Evolutionary conservation across 1,140 invertebrate species (phyloP).

Genomic region (Drosophila setifemur): DNA sequence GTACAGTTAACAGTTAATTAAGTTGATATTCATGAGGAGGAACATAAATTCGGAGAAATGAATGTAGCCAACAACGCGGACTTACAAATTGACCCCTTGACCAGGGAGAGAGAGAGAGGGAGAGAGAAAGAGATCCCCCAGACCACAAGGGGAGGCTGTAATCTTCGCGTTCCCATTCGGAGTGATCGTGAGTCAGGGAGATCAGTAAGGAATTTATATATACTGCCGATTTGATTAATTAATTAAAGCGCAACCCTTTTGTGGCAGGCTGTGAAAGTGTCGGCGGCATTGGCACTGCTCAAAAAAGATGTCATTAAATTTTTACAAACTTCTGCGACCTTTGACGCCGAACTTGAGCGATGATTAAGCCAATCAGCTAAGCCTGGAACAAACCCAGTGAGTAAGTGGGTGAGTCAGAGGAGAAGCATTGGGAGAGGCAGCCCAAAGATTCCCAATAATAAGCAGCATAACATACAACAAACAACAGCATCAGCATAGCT

Average conservation of each 20-base stretch:
- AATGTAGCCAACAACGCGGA: constrained; percentile 26
- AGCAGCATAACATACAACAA: constrained; percentile 5
- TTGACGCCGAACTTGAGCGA: constrained; percentile 65
- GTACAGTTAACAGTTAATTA: constrained; percentile 71
- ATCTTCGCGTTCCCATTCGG: constrained; percentile 26
- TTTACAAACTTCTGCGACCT: constrained; percentile 56
- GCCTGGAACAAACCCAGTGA: neutral
- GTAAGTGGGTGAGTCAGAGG: neutral
- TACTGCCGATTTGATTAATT: constrained; percentile 76
- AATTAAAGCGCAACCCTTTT: constrained; percentile 75
- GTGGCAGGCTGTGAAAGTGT: constrained; percentile 50
- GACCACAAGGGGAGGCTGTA: neutral
- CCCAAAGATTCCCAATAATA: constrained; percentile 3
- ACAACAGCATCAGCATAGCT: constrained; percentile 14
- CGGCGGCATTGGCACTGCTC: constrained; percentile 62
- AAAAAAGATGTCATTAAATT: constrained; percentile 54
- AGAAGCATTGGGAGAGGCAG: neutral
- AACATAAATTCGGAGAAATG: constrained; percentile 59
- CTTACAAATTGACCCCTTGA: constrained; percentile 61
- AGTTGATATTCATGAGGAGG: constrained; percentile 59
- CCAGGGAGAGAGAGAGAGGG: neutral
- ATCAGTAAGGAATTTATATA: constrained; percentile 59
- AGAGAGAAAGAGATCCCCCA: too few species aligned
- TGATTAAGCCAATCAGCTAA: constrained; percentile 58
- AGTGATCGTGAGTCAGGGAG: constrained; percentile 32